Conservation (phyloP, 2,797 vertebrate species). For the Myioborus miniatus region DNA sequence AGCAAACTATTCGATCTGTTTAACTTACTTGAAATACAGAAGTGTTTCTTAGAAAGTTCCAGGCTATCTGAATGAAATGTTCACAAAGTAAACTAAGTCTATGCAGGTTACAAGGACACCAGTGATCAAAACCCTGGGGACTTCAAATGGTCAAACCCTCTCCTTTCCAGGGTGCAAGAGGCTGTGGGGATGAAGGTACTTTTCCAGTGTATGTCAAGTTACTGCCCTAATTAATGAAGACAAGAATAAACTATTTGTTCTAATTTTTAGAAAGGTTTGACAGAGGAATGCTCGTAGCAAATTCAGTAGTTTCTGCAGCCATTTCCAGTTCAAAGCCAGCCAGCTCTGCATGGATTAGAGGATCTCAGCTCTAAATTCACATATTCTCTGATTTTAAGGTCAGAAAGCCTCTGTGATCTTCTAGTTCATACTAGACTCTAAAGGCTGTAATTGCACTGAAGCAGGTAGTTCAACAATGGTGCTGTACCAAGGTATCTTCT, state of each 20-base stretch:
- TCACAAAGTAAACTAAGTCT: neutral
- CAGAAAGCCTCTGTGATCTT: neutral
- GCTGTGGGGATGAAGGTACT: neutral
- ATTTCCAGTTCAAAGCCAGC: neutral
- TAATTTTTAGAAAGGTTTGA: neutral
- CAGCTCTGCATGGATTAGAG: neutral
- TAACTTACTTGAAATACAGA: neutral
- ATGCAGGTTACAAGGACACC: neutral
- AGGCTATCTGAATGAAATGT: neutral
- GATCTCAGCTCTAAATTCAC: neutral
- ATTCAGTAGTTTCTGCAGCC: neutral
- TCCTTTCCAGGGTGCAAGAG: neutral
- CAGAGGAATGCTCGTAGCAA: neutral
- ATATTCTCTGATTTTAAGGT: neutral
- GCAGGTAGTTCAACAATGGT: neutral
- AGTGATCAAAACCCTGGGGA: neutral
- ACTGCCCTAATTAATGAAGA: neutral
- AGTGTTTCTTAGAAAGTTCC: neutral
- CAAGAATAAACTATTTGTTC: neutral
- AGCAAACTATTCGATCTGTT: neutral
- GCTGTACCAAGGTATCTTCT: neutral
- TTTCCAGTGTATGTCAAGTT: neutral
- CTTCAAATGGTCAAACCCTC: neutral
- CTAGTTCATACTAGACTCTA: neutral
- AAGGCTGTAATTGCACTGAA: neutral